A percentile compares a stretch with the other conserved stretches of the same genome.
These are phyloP conservation scores for Glaucopsyche alexis DNA, from an alignment of 2,888 invertebrate genomes.

Conservation along the genomic window DNA sequence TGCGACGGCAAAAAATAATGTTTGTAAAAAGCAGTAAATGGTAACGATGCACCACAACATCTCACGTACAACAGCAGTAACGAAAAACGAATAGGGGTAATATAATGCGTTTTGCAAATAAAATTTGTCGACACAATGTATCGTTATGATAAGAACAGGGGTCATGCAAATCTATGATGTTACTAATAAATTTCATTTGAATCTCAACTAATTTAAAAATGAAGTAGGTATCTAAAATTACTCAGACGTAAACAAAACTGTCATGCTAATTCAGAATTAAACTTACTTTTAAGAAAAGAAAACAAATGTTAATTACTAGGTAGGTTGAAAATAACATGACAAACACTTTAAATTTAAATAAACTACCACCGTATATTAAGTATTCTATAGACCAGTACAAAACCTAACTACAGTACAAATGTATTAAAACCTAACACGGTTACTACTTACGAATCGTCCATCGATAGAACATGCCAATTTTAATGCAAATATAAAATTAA, in stretches of 20 bases:
- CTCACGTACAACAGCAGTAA: conserved; percentile 56
- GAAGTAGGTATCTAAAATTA: background rate
- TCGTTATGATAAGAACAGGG: conserved; percentile 25
- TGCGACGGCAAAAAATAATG: conserved; percentile 66
- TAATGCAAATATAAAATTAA: conserved; percentile 1
- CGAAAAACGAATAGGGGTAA: conserved; percentile 50
- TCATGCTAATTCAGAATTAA: background rate
- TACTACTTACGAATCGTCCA: conserved; percentile 24
- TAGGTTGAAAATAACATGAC: background rate
- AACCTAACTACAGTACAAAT: background rate
- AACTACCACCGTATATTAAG: background rate
- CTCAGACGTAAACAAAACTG: background rate
- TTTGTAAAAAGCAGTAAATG: conserved; percentile 49
- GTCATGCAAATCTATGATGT: conserved; percentile 26
- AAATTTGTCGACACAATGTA: conserved; percentile 46
- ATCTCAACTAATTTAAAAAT: background rate
- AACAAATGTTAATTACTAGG: background rate
- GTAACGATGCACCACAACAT: conserved; percentile 53
- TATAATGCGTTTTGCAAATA: conserved; percentile 52
- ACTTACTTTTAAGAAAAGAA: background rate
- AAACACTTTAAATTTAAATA: background rate
- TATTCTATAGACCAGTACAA: background rate
- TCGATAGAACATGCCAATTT: conserved; percentile 23
- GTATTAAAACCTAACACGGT: background rate
- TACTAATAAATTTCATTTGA: background rate